These are phyloP conservation scores for Erpobdella octoculata DNA, from an alignment of 2,888 invertebrate species.

Conservation along the genomic window DNA sequence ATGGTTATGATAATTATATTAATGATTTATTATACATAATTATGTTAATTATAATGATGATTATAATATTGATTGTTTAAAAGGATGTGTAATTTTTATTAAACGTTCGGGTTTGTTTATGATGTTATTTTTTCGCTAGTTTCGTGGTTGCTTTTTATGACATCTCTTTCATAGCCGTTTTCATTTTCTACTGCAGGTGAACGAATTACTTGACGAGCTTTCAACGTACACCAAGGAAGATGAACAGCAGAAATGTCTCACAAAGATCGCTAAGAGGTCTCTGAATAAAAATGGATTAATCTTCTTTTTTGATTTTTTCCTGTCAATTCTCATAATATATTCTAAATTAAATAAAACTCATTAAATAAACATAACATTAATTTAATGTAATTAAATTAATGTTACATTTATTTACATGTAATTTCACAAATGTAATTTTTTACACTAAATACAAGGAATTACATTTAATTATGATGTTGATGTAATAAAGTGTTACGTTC, in stretches of 20 bases:
- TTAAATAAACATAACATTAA: too few relatives aligned
- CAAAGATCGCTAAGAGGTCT: slow-evolving; percentile 60
- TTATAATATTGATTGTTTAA: background rate
- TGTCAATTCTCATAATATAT: too few relatives aligned
- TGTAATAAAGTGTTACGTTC: background rate
- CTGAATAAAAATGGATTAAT: background rate
- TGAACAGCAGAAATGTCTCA: slow-evolving; percentile 71
- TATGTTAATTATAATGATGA: background rate
- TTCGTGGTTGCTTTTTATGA: background rate
- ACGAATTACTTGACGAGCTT: slow-evolving; percentile 67
- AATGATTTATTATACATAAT: background rate
- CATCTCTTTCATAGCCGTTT: background rate
- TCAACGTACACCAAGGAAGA: slow-evolving; percentile 75
- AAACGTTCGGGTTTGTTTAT: background rate
- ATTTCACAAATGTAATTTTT: background rate
- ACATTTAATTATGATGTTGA: background rate
- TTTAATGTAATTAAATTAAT: too few relatives aligned
- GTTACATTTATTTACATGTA: background rate
- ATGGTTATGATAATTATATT: background rate
- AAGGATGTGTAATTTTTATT: background rate
- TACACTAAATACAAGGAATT: background rate
- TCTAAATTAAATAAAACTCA: too few relatives aligned
- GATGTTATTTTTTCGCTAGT: background rate
- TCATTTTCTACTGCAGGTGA: slow-evolving; percentile 51
- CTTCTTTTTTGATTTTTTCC: background rate